A percentile compares a stretch with the other conserved stretches of the same genome.
These are phyloP conservation scores for Lordiphosa clarofinis DNA, from an alignment of 1,140 invertebrate genomes.

Conservation along the genomic window DNA sequence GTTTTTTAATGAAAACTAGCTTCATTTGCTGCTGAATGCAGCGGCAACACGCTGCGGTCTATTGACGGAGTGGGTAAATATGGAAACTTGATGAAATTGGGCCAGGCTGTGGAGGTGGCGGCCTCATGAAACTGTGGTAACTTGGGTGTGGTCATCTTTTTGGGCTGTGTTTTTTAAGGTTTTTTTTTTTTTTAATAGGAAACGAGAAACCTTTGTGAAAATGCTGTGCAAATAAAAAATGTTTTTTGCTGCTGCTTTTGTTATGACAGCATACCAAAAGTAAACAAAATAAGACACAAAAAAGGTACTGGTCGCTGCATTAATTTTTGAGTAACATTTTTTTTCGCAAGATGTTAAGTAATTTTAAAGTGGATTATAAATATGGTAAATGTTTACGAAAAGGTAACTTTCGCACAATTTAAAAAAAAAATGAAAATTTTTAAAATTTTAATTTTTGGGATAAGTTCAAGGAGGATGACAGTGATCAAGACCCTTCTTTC, in stretches of 20 bases:
- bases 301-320: not conserved
- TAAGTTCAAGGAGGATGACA: no score
- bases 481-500: no score
- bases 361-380: no score
- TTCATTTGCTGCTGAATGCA: slow-evolving; percentile 39
- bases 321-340: slow-evolving; percentile 4
- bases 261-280: slow-evolving; percentile 19
- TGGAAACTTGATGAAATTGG: slow-evolving; percentile 27
- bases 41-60: slow-evolving; percentile 38
- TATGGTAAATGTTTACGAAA: no score
- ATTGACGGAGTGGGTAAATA: slow-evolving; percentile 39
- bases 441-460: no score
- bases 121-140: slow-evolving; percentile 30
- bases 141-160: slow-evolving; percentile 32
- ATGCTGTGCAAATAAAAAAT: slow-evolving; percentile 14
- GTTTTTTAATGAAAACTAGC: slow-evolving; percentile 49
- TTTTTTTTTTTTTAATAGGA: not conserved
- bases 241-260: slow-evolving; percentile 8
- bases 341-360: no score
- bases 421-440: no score
- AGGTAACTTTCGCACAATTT: no score
- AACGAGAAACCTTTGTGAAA: slow-evolving; percentile 1
- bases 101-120: slow-evolving; percentile 24
- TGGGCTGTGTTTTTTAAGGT: slow-evolving; percentile 4
- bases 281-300: not conserved